phyloP scores from a whole-genome alignment of 2,797 vertebrate genomes.

The Acanthurus tractus region DNA sequence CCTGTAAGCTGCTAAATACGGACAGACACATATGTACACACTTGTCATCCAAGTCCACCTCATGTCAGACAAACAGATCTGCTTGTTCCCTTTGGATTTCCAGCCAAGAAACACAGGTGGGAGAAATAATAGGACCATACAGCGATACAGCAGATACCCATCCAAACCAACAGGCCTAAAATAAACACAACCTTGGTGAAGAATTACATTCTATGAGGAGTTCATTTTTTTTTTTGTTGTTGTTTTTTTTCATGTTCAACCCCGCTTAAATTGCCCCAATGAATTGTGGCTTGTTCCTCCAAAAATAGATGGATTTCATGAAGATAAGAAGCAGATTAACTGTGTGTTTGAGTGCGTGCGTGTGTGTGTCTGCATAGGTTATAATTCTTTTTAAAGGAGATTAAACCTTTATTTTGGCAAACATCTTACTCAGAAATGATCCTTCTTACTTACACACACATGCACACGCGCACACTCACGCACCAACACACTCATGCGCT shows the following conservation, averaged over 20 bases:
- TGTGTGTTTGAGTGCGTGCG: constrained; percentile 21
- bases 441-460: constrained; percentile 48
- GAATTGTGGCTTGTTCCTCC: constrained; percentile 60
- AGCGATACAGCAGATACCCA: constrained; percentile 6
- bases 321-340: constrained; percentile 70
- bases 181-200: constrained; percentile 19
- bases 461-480: constrained; percentile 1
- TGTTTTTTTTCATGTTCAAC: neutral
- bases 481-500: constrained; percentile 27
- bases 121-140: neutral
- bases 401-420: constrained; percentile 79
- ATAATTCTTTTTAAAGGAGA: constrained; percentile 72
- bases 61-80: constrained; percentile 45
- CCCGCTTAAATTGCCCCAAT: constrained; percentile 56
- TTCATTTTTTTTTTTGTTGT: constrained; percentile 33
- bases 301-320: constrained; percentile 72
- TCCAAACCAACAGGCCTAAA: constrained; percentile 14
- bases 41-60: constrained; percentile 41
- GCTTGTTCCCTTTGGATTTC: constrained; percentile 43
- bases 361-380: constrained; percentile 41
- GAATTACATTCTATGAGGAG: constrained; percentile 4
- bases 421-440: constrained; percentile 70
- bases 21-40: constrained; percentile 28
- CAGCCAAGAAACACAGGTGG: constrained; percentile 29
- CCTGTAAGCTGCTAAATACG: constrained; percentile 34